These are phyloP conservation scores for Neopelma chrysocephalum DNA, from an alignment of 2,797 vertebrate genomes.

Conservation along the genomic window DNA sequence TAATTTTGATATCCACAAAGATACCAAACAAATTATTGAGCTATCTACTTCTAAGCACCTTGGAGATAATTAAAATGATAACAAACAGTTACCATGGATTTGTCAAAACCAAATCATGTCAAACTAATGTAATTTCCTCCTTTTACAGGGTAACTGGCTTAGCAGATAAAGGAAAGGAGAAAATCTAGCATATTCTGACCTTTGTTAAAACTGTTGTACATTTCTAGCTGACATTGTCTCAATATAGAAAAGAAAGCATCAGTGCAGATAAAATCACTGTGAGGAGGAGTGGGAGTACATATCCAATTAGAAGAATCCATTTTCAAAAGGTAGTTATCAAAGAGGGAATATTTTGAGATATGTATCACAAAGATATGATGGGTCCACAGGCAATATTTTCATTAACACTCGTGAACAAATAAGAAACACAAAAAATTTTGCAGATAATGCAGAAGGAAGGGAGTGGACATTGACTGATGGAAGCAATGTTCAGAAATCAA, in stretches of 20 bases:
- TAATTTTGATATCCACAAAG: constrained; percentile 30
- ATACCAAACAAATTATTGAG: constrained; percentile 13
- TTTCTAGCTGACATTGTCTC: not conserved
- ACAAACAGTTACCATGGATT: not conserved
- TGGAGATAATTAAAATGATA: constrained; percentile 52
- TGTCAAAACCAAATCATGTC: constrained; percentile 19
- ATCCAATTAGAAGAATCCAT: not conserved
- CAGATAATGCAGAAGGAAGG: not conserved
- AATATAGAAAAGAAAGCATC: not conserved
- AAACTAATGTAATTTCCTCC: constrained; percentile 6
- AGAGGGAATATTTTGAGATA: not conserved
- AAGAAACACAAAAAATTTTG: not conserved
- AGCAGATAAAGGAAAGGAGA: not conserved
- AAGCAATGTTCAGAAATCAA: not conserved
- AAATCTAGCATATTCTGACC: not conserved
- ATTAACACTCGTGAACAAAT: not conserved
- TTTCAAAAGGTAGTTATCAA: not conserved
- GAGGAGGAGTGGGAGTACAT: not conserved
- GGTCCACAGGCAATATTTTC: not conserved
- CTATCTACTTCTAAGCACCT: not conserved
- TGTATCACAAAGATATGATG: not conserved
- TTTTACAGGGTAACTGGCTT: not conserved
- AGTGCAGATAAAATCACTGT: not conserved
- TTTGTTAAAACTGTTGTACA: not conserved
- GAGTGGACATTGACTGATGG: not conserved